These are phyloP conservation scores for Antedon mediterranea DNA, from an alignment of 53 echinoderm and acorn worm genomes.

Conservation along the genomic window DNA sequence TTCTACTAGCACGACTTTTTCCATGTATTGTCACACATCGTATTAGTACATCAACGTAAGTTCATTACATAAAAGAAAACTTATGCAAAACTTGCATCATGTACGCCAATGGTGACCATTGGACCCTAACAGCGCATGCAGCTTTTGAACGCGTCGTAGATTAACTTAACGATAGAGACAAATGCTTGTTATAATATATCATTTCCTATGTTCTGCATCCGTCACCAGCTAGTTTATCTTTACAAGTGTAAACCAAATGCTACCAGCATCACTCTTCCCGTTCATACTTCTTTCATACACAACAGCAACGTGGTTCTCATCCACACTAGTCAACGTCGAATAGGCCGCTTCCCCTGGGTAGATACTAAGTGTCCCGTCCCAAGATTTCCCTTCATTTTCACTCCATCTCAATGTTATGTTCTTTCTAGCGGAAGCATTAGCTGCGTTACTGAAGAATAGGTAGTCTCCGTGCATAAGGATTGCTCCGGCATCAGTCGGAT, in stretches of 20 bases:
- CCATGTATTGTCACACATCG: no score
- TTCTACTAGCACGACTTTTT: no score
- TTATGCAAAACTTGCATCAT: no score
- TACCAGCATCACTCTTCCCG: not conserved
- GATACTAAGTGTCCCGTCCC: not conserved
- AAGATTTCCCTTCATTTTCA: not conserved
- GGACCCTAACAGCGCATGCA: no score
- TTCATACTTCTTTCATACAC: not conserved
- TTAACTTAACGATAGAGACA: no score
- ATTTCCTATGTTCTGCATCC: no score
- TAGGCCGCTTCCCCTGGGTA: not conserved
- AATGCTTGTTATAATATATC: no score
- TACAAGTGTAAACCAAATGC: not conserved
- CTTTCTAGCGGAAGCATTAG: not conserved
- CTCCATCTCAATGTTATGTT: not conserved
- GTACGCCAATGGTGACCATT: no score
- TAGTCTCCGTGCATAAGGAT: not conserved
- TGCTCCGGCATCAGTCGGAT: not conserved
- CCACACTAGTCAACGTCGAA: not conserved
- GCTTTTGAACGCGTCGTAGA: no score
- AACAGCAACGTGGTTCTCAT: not conserved
- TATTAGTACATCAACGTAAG: no score
- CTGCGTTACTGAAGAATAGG: not conserved
- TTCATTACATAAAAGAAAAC: no score
- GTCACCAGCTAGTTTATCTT: not conserved